A percentile compares a stretch with the other conserved stretches of the same genome.
phyloP scores from a whole-genome alignment of 2,113 vertebrate species.

The Sebastes fasciatus region DNA sequence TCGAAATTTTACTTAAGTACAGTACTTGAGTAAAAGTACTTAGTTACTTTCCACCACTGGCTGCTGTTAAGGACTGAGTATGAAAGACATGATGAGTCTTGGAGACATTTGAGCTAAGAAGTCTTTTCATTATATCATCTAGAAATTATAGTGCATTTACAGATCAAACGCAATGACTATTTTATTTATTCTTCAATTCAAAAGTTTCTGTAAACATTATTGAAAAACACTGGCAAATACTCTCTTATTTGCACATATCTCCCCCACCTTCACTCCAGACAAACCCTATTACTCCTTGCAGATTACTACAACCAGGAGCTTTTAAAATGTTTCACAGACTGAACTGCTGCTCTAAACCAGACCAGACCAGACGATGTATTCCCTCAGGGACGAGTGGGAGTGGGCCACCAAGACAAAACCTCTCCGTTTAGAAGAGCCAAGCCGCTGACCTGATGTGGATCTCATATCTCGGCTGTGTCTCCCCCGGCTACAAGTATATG shows the following conservation, averaged over 20 bases:
- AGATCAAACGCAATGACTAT: background rate
- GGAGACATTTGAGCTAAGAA: background rate
- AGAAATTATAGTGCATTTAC: background rate
- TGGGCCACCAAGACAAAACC: constrained; percentile 46
- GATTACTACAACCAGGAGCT: constrained; percentile 11
- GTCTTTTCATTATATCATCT: background rate
- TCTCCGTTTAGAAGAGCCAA: constrained; percentile 44
- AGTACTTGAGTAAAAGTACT: too few species aligned
- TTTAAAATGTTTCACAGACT: constrained; percentile 40
- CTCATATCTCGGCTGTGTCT: constrained; percentile 55
- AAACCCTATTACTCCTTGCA: background rate
- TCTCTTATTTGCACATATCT: background rate
- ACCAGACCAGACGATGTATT: constrained; percentile 40
- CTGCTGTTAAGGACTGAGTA: background rate
- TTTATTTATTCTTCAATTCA: too few species aligned
- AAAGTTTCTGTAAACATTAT: background rate
- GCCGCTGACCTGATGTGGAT: constrained; percentile 59
- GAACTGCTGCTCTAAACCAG: constrained; percentile 22
- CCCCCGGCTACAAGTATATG: constrained; percentile 35
- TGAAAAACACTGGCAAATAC: background rate
- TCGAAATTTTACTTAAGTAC: too few species aligned
- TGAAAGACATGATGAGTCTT: background rate
- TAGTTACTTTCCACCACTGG: too few species aligned
- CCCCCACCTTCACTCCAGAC: background rate
- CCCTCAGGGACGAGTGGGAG: constrained; percentile 46